Conservation (phyloP, 2,113 vertebrate genomes). For the Entelurus aequoreus region DNA sequence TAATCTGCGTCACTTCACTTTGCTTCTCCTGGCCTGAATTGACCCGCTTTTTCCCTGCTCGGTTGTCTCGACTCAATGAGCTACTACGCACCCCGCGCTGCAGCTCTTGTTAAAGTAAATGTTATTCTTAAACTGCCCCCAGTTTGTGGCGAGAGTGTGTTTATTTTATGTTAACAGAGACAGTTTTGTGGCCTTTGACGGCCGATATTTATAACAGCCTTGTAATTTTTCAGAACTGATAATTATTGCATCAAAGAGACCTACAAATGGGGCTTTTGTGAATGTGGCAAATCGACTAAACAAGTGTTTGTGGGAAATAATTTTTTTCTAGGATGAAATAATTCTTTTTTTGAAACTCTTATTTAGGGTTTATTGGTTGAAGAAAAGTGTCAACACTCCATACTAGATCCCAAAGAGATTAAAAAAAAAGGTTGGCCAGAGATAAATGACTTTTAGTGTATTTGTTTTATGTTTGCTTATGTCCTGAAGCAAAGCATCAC, state of each 20-base stretch:
- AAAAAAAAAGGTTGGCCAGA: neutral
- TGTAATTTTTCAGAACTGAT: neutral
- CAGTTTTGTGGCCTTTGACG: neutral
- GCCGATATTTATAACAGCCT: neutral
- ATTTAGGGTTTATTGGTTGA: constrained; percentile 44
- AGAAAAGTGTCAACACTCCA: constrained; percentile 39
- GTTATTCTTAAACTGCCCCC: constrained; percentile 4
- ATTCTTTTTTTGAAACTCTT: constrained; percentile 15
- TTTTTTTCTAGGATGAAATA: neutral
- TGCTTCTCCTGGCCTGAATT: neutral
- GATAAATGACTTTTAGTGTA: neutral
- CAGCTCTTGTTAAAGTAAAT: constrained; percentile 12
- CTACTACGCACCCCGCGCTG: neutral
- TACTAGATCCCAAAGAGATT: constrained; percentile 21
- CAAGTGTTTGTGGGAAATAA: constrained; percentile 20
- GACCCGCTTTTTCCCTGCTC: neutral
- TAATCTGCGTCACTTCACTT: neutral
- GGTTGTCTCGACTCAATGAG: neutral
- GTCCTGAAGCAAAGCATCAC: constrained; percentile 2
- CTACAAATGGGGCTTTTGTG: constrained; percentile 15
- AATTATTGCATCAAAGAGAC: constrained; percentile 6
- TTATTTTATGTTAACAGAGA: constrained; percentile 10
- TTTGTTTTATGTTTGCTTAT: constrained; percentile 7
- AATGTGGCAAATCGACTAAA: constrained; percentile 13
- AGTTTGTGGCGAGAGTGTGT: neutral